Percentiles rank a stretch among this genome's conserved stretches.
phyloP scores from a whole-genome alignment of 1,140 invertebrate genomes.

The Drosophila sproati region DNA sequence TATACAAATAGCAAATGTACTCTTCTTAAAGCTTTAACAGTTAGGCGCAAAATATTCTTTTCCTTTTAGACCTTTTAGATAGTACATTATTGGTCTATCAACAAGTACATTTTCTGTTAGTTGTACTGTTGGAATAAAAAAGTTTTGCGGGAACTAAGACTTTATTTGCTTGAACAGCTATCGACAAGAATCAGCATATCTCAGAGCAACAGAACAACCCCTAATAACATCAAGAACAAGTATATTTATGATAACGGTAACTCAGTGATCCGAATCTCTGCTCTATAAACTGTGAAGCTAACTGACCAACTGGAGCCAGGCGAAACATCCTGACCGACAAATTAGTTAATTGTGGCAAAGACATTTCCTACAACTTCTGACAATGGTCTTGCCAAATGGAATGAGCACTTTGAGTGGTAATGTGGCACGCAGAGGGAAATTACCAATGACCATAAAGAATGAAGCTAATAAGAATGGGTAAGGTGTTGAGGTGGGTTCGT shows the following conservation, averaged over 20 bases:
- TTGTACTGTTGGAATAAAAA: too few relatives aligned
- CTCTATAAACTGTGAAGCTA: constrained; percentile 36
- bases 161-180: background rate
- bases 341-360: constrained; percentile 61
- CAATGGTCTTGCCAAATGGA: constrained; percentile 3
- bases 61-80: too few relatives aligned
- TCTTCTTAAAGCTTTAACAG: too few relatives aligned
- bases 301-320: background rate
- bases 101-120: too few relatives aligned
- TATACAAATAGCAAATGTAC: background rate
- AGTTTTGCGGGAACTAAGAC: too few relatives aligned
- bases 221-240: background rate
- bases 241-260: constrained; percentile 33
- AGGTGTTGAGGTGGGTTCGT: too few relatives aligned
- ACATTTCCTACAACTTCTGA: constrained; percentile 22
- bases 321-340: constrained; percentile 16
- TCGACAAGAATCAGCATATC: background rate
- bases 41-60: too few relatives aligned
- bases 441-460: constrained; percentile 21
- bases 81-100: too few relatives aligned
- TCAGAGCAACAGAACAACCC: background rate
- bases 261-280: constrained; percentile 15
- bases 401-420: background rate
- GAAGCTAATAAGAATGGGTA: too few relatives aligned
- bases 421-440: background rate